Base-by-base conservation (phyloP, 1,140 invertebrate genomes). In the Pissodes strobi region DNA sequence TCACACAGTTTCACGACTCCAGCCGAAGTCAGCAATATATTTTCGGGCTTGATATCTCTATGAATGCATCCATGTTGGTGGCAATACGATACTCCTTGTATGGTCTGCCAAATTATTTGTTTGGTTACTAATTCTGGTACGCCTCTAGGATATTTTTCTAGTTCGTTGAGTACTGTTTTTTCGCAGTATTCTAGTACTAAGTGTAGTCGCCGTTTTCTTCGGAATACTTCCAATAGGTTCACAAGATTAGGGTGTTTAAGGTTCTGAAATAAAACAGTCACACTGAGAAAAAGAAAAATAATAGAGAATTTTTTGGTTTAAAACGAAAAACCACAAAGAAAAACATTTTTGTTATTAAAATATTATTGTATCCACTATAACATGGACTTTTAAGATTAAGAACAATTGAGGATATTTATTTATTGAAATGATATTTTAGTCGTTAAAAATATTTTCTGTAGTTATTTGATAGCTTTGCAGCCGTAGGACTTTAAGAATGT, bases 181-280 rank as follows among this genome's bases (percentile, higher is more conserved):
- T 99, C 97, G 77, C 98, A 99, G 80, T 92, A 99, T 79, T 99
- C 97, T 79, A 99, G 99, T 2, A 99, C 97, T 38, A 99, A 82
- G 82, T 99, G 97, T 6, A 99, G 83, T 74, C 97, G 92, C 61
- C 94, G 86, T 82, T 99, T 99, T 45, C 96, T 83, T 68, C 97
- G 88, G 78, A 99, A 99, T 18, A 99, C 97, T 83, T 99, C 97
- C 69, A 99, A 86, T 25, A 99, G 82, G 77, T 98, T 99, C 1
- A 99, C 94, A 67, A 99, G 79, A 79, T 99, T 99, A 8, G 94
- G 94, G 82, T 99, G 97, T 79, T 99, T 99, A 23, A 99, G 81
- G 82, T 97, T 97, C 95, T 99, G 79, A 1, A 82, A 27, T 27
- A 27, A 27, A 27, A 27, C 9, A 27, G n/a, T n/a, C n/a, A n/a